Percentiles rank a stretch among this genome's conserved stretches.
Evolutionary conservation across 2,888 invertebrate species (phyloP).

Genomic region (Eurytoma californica): DNA sequence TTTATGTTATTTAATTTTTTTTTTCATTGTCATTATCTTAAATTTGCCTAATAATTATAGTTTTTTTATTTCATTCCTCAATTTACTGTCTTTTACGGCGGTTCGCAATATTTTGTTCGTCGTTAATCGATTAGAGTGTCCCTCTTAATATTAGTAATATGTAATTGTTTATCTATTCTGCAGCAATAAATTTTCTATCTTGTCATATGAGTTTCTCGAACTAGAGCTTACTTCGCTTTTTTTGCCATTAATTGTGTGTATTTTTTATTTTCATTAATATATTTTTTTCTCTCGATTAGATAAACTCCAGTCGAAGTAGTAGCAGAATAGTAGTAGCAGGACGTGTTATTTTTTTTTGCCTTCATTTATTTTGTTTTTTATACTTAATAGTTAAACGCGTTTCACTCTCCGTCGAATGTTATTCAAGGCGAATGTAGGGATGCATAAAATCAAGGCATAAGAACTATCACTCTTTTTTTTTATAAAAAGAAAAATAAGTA

Average conservation of each 20-base stretch:
- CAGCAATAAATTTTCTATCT: slow-evolving; percentile 58
- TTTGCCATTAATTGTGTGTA: slow-evolving; percentile 35
- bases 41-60: slow-evolving; percentile 57
- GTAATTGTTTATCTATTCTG: slow-evolving; percentile 52
- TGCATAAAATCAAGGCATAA: slow-evolving; percentile 67
- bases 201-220: slow-evolving; percentile 55
- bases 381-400: slow-evolving; percentile 50
- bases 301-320: slow-evolving; percentile 59
- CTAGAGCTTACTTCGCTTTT: slow-evolving; percentile 60
- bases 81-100: slow-evolving; percentile 53
- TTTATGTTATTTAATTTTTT: slow-evolving; percentile 47
- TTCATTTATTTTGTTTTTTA: slow-evolving; percentile 54
- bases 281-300: slow-evolving; percentile 55
- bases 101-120: slow-evolving; percentile 56
- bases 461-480: slow-evolving; percentile 64
- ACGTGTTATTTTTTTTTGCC: slow-evolving; percentile 58
- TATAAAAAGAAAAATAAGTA: slow-evolving; percentile 53
- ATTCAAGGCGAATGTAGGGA: slow-evolving; percentile 64
- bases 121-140: slow-evolving; percentile 54
- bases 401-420: slow-evolving; percentile 59
- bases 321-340: slow-evolving; percentile 60
- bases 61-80: slow-evolving; percentile 45
- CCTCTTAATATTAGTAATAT: slow-evolving; percentile 61
- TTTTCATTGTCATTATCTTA: slow-evolving; percentile 44
- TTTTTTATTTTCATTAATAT: slow-evolving; percentile 23